Evolutionary conservation across 30 jellyfish, hydroid and myxozoan genomes (phyloP).

Genomic region (Turritopsis rubra): DNA sequence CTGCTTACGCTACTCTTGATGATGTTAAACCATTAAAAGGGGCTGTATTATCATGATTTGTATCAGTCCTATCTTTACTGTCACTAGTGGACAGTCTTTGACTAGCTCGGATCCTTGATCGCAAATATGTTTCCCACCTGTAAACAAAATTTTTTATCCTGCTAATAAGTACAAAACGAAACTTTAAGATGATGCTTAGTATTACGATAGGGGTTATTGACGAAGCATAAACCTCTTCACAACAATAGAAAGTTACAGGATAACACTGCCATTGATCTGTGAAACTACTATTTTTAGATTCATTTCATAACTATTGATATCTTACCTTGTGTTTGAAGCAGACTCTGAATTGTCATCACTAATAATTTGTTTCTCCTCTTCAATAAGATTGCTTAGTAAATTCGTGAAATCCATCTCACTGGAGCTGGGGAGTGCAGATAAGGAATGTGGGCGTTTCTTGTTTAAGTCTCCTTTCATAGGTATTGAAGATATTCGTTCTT

Average conservation of each 20-base stretch:
- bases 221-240: too few relatives aligned
- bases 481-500: neutral
- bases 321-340: constrained; percentile 5
- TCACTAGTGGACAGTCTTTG: constrained; percentile 15
- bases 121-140: constrained; percentile 22
- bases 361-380: neutral
- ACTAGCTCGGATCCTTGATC: constrained; percentile 12
- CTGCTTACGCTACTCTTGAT: neutral
- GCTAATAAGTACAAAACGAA: too few relatives aligned
- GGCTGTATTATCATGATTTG: neutral
- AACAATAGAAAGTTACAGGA: too few relatives aligned
- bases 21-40: neutral
- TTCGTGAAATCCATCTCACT: constrained; percentile 27
- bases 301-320: too few relatives aligned
- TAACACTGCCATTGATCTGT: too few relatives aligned
- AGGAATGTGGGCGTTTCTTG: constrained; percentile 27
- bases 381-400: neutral
- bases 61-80: neutral
- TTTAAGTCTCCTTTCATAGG: neutral
- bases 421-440: constrained; percentile 33
- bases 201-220: too few relatives aligned
- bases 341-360: neutral
- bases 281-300: too few relatives aligned
- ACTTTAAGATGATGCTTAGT: too few relatives aligned
- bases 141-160: too few relatives aligned